Evolutionary conservation across 2,888 invertebrate genomes (phyloP).

Genomic region (Eueremaeus valkanovi): DNA sequence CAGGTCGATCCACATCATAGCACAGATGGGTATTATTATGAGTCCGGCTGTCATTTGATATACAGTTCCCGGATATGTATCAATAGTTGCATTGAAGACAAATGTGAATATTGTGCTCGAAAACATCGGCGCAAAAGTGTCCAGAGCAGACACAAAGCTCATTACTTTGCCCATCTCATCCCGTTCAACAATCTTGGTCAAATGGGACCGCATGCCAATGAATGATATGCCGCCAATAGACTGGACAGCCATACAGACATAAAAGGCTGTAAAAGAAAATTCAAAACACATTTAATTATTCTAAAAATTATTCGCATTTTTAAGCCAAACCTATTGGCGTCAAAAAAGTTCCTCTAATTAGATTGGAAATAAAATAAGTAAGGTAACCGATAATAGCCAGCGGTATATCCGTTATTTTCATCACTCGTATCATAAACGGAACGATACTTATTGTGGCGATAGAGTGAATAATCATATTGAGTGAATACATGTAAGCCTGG

Average conservation of each 20-base stretch:
- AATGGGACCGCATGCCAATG: slow-evolving; percentile 24
- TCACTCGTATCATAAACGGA: background rate
- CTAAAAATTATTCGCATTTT: background rate
- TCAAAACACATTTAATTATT: background rate
- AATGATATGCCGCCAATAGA: background rate
- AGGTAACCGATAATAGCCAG: background rate
- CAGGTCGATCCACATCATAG: slow-evolving; percentile 2
- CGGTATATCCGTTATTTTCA: background rate
- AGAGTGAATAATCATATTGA: background rate
- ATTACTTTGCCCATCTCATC: slow-evolving; percentile 31
- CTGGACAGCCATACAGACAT: background rate
- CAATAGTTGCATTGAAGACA: slow-evolving; percentile 26
- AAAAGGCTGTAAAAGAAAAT: background rate
- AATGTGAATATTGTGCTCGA: background rate
- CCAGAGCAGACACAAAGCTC: slow-evolving; percentile 5
- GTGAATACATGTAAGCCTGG: background rate
- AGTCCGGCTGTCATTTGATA: background rate
- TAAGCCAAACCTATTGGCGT: too few species aligned
- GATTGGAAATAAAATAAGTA: background rate
- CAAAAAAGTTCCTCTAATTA: background rate
- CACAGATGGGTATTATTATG: background rate
- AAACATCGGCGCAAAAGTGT: background rate
- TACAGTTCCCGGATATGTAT: slow-evolving; percentile 13
- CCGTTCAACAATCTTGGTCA: slow-evolving; percentile 24
- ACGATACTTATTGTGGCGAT: background rate